Percentiles rank a stretch among this genome's conserved stretches.
Conservation (phyloP, 2,113 vertebrate genomes). For the Cettia cetti region DNA sequence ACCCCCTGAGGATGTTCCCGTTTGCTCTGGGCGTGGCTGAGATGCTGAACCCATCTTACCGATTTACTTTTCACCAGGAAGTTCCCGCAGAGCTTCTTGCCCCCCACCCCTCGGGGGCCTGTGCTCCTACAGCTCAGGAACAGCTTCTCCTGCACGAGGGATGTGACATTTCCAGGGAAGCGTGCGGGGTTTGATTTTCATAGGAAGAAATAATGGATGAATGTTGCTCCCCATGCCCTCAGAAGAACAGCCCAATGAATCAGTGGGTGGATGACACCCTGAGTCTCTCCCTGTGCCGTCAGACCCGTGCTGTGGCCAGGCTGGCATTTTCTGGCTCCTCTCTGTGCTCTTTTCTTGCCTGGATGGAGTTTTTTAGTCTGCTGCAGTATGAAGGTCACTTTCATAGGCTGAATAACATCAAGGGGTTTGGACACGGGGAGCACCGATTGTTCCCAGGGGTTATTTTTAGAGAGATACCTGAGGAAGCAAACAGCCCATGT, state of each 20-base stretch:
- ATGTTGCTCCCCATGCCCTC: neutral
- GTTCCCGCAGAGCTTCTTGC: rapidly evolving
- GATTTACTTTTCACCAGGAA: neutral
- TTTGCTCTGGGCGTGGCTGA: rapidly evolving
- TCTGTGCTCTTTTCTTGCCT: neutral
- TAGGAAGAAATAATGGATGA: neutral
- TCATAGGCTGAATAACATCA: neutral
- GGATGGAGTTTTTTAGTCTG: neutral
- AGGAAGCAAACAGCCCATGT: neutral
- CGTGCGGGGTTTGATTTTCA: neutral
- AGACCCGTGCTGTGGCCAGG: neutral
- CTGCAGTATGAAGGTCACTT: neutral
- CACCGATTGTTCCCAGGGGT: neutral
- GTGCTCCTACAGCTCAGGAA: neutral
- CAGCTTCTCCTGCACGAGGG: neutral
- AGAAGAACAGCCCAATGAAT: neutral
- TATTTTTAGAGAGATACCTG: neutral
- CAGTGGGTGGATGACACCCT: neutral
- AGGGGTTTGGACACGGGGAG: neutral
- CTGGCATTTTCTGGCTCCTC: neutral
- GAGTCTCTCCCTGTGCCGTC: neutral
- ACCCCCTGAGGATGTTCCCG: neutral
- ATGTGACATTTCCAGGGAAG: neutral
- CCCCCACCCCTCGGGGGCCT: neutral
- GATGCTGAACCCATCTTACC: neutral